phyloP scores from a whole-genome alignment of 2,888 invertebrate species.

The Tuta absoluta region DNA sequence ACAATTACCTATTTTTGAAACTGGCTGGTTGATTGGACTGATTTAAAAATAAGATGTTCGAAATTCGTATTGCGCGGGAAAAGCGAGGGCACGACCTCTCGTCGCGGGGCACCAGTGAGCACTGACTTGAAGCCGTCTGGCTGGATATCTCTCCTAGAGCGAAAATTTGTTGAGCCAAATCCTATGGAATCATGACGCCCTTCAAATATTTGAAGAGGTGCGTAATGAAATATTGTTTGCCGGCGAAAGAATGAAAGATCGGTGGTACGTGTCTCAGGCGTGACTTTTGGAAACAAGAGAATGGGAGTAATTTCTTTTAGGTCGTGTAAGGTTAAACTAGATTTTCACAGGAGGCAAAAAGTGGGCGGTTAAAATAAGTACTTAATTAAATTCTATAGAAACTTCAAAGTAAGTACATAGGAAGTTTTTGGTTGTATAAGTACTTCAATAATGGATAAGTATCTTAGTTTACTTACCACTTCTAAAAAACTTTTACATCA shows the following conservation, averaged over 20 bases:
- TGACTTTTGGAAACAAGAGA: background rate
- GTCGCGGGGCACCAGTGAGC: background rate
- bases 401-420: too few species aligned
- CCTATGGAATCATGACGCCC: slow-evolving; percentile 19
- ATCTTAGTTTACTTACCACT: too few species aligned
- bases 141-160: background rate
- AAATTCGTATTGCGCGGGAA: slow-evolving; percentile 12
- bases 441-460: too few species aligned
- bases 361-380: too few species aligned
- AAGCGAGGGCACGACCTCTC: background rate
- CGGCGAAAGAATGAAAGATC: slow-evolving; percentile 7
- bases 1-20: background rate
- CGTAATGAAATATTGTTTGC: slow-evolving; percentile 19
- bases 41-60: slow-evolving; percentile 14
- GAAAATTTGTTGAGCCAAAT: slow-evolving; percentile 15
- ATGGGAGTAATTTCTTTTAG: background rate
- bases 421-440: too few species aligned
- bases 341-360: background rate
- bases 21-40: slow-evolving; percentile 3
- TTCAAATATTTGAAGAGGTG: slow-evolving; percentile 17
- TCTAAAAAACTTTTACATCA: too few species aligned
- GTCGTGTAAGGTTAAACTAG: background rate
- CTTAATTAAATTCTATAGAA: too few species aligned
- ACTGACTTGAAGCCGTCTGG: background rate
- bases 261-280: background rate